Conservation (phyloP, 2,888 invertebrate species). For the Eilema caniola region DNA sequence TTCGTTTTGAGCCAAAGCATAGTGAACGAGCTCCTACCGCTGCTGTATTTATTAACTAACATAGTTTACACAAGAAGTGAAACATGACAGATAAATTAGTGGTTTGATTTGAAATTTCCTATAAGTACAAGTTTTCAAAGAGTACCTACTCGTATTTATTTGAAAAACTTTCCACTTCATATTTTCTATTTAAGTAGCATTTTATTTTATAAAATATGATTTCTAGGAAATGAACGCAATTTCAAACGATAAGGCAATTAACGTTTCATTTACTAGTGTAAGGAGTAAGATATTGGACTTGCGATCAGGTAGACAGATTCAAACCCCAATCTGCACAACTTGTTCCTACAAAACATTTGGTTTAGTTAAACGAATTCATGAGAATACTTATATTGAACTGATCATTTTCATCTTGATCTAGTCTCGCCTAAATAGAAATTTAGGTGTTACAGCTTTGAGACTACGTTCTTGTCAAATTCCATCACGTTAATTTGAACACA, state of each 20-base stretch:
- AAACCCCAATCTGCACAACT: background rate
- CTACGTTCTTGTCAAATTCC: no score
- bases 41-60: conserved; percentile 75
- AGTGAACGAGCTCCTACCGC: conserved; percentile 74
- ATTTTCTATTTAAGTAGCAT: conserved; percentile 33
- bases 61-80: conserved; percentile 67
- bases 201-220: conserved; percentile 11
- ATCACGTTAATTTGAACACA: no score
- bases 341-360: background rate
- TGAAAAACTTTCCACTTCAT: conserved; percentile 26
- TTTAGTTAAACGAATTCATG: background rate
- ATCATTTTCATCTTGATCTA: no score
- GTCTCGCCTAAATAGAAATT: no score
- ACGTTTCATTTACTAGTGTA: background rate
- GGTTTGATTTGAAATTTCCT: conserved; percentile 73
- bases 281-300: background rate
- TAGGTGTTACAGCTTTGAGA: no score
- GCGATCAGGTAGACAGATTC: background rate
- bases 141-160: conserved; percentile 11
- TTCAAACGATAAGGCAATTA: background rate
- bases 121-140: conserved; percentile 56
- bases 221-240: background rate
- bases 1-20: conserved; percentile 73
- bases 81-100: conserved; percentile 78
- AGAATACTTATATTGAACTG: no score